A percentile compares a stretch with the other conserved stretches of the same genome.
Conservation (phyloP, 1,140 invertebrate species). For the Philotrypesis tridentata region DNA sequence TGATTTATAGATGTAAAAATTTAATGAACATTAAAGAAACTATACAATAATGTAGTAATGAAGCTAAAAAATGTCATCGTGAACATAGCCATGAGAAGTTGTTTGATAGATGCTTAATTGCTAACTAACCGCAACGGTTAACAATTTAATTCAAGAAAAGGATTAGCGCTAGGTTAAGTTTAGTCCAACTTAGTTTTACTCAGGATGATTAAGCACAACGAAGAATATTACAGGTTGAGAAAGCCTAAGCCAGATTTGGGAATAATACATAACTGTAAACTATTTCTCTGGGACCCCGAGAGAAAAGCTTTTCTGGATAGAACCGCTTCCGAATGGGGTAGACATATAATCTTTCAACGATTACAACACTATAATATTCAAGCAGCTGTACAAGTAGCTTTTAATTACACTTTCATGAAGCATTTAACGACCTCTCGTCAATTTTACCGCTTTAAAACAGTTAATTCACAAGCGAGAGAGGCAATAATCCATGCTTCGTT, state of each 20-base stretch:
- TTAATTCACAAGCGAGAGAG: no score
- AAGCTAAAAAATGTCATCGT: no score
- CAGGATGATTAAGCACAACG: constrained; percentile 61
- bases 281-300: constrained; percentile 79
- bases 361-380: no score
- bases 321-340: constrained; percentile 84
- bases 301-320: constrained; percentile 81
- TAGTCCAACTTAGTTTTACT: not conserved
- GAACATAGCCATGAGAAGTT: not conserved
- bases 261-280: constrained; percentile 56
- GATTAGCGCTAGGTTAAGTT: not conserved
- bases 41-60: no score
- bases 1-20: no score
- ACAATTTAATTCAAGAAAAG: not conserved
- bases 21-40: no score
- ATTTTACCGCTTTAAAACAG: no score
- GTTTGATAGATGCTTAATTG: not conserved
- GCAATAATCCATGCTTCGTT: no score
- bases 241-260: constrained; percentile 63
- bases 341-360: constrained; percentile 62
- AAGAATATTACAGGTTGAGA: constrained; percentile 64
- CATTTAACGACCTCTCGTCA: no score
- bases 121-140: not conserved
- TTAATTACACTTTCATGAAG: no score
- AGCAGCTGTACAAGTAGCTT: no score